Evolutionary conservation across 2,113 vertebrate genomes (phyloP).

Genomic region (Tonatia bakeri): DNA sequence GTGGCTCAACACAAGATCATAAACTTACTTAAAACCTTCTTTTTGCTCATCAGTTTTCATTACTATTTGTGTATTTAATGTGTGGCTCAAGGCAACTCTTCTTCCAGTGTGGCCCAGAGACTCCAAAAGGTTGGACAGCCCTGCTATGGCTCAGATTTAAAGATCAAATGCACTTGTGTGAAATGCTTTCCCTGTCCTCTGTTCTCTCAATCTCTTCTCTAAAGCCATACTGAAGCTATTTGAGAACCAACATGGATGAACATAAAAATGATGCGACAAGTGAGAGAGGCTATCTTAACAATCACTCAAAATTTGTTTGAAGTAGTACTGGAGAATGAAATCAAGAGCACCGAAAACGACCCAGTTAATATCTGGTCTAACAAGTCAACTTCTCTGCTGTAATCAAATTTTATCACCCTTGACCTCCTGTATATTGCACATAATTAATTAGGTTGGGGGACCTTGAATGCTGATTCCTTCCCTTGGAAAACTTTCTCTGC

Average conservation of each 20-base stretch:
- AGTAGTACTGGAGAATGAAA: neutral
- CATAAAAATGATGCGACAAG: neutral
- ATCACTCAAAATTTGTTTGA: neutral
- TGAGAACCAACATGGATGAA: neutral
- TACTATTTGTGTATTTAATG: too few species aligned
- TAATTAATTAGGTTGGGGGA: neutral
- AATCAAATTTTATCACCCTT: neutral
- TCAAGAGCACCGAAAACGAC: neutral
- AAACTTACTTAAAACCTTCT: too few species aligned
- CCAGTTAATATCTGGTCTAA: neutral
- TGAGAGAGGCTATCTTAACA: neutral
- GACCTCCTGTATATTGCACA: neutral
- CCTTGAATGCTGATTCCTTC: neutral
- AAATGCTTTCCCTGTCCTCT: neutral
- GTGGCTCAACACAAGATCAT: too few species aligned
- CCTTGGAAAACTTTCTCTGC: neutral
- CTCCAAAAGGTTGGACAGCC: too few species aligned
- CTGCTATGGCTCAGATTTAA: slow-evolving; percentile 19
- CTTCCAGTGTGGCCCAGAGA: too few species aligned
- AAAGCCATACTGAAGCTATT: neutral
- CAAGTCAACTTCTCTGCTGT: neutral
- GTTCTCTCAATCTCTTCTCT: neutral
- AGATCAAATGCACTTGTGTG: neutral
- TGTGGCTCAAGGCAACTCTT: too few species aligned
- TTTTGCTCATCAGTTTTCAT: too few species aligned